Evolutionary conservation across 2,888 invertebrate species (phyloP).

Genomic region (Rugalucina vietnamica): DNA sequence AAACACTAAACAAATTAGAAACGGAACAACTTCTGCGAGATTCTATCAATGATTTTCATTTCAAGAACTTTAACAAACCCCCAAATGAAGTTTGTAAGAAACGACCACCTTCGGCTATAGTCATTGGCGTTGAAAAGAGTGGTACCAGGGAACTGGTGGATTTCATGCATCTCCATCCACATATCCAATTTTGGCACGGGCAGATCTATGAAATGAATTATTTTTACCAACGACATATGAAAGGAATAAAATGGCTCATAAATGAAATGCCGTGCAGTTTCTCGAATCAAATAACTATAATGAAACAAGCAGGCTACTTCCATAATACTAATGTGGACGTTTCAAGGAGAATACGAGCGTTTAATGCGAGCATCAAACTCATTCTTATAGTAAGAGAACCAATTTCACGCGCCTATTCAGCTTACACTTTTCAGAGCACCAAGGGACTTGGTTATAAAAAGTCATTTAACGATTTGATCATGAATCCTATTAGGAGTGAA

Average conservation of each 20-base stretch:
- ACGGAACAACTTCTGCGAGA: background rate
- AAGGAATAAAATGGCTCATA: slow-evolving; percentile 96
- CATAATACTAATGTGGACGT: slow-evolving; percentile 96
- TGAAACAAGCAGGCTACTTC: slow-evolving; percentile 99
- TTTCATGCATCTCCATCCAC: slow-evolving; percentile 84
- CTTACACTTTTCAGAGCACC: slow-evolving; percentile 87
- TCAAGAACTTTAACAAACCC: background rate
- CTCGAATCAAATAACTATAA: slow-evolving; percentile 95
- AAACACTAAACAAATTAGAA: too few relatives aligned
- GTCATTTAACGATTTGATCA: too few relatives aligned
- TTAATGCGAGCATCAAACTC: slow-evolving; percentile 95
- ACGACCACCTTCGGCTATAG: slow-evolving; percentile 82
- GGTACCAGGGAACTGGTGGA: slow-evolving; percentile 84
- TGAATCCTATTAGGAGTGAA: too few relatives aligned
- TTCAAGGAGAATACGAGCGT: slow-evolving; percentile 95
- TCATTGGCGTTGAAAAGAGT: slow-evolving; percentile 84
- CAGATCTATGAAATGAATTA: slow-evolving; percentile 94
- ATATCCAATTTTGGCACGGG: slow-evolving; percentile 89
- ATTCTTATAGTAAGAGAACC: slow-evolving; percentile 97
- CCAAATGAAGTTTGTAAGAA: slow-evolving; percentile 11
- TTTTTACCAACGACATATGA: slow-evolving; percentile 94
- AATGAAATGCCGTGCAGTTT: slow-evolving; percentile 94
- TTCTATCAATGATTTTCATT: background rate
- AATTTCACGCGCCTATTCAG: slow-evolving; percentile 92
- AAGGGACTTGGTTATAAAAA: too few relatives aligned